These are phyloP conservation scores for Volucella inflata DNA, from an alignment of 2,888 invertebrate species.

Conservation along the genomic window DNA sequence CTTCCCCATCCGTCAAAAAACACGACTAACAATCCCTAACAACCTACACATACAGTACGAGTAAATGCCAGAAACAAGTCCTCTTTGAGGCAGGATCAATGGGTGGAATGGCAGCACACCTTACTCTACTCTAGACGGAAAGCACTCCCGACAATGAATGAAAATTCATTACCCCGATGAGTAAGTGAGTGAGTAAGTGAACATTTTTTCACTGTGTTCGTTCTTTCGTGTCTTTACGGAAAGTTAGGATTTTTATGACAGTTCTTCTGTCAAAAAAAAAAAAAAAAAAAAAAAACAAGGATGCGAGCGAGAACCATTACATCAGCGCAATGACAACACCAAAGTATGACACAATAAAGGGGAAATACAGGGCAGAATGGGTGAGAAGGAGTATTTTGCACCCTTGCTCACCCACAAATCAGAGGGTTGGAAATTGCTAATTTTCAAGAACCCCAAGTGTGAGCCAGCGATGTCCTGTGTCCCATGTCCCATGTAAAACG, in stretches of 20 bases:
- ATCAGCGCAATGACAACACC: slow-evolving; percentile 10
- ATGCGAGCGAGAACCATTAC: slow-evolving; percentile 45
- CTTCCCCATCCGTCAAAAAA: slow-evolving; percentile 34
- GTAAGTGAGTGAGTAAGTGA: neutral
- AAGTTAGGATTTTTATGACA: slow-evolving; percentile 43
- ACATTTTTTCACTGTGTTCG: slow-evolving; percentile 3
- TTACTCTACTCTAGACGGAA: slow-evolving; percentile 10
- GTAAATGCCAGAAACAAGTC: neutral
- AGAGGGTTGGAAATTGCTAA: slow-evolving; percentile 7
- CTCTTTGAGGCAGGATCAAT: slow-evolving; percentile 17
- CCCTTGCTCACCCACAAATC: too few relatives aligned
- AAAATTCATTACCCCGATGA: slow-evolving; percentile 55
- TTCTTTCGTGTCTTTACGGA: slow-evolving; percentile 28
- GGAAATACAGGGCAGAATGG: too few relatives aligned
- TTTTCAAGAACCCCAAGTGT: slow-evolving; percentile 24
- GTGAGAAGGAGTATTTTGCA: too few relatives aligned
- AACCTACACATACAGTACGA: slow-evolving; percentile 6
- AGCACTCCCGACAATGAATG: slow-evolving; percentile 49
- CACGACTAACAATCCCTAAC: slow-evolving; percentile 10
- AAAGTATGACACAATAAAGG: slow-evolving; percentile 29
- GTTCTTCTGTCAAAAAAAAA: slow-evolving; percentile 16
- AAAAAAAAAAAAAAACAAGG: neutral
- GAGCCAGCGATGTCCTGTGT: neutral
- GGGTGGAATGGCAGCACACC: neutral
- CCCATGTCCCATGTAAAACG: slow-evolving; percentile 15